Base-by-base conservation (phyloP, 2,888 invertebrate species). In the Drosophila diplacantha region DNA sequence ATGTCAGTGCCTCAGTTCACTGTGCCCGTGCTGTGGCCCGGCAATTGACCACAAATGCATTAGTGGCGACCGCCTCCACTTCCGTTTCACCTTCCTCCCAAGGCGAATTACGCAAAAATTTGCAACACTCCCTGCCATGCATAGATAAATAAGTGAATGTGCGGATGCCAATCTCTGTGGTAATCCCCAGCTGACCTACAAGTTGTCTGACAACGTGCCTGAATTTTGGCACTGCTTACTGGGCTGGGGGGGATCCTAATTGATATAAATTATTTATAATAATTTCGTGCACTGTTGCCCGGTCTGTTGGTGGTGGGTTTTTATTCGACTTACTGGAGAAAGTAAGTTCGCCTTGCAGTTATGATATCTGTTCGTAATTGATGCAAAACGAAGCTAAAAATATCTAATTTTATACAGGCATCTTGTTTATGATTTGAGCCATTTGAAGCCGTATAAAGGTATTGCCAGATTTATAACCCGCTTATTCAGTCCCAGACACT, bases 21-120 rank as follows among this genome's bases (percentile, higher is more conserved):
- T 22, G 29, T 16, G 3, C 37, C n/a, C 24, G 22, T 31, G 20
- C 66, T 31, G 29, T 29, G 65, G 57, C 51, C 53, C 26, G 66
- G 65, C 62, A 84, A 78, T 74, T 78, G 54, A 51, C 81, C 79
- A 67, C 73, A 82, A 83, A 78, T 84, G 81, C 84, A 80, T 84
- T 83, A 71, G 81, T 69, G 70, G 64, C 43, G 16, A 18, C 22
- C 41, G 31, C 51, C 60, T 31, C 35, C 43, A 26, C 63, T 18
- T 62, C 50, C 50, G 41, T 35, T 61, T 62, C 50, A 61, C 60
- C 60, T 41, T 43, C 58, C 44, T 44, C 52, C 61, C 63, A 61
- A 51, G 63, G 41, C 51, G 63, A 51, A 62, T 61, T 61, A 62
- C 43, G 43, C 52, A 61, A 62, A 62, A 51, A 43, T 43, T 62